Base-by-base conservation (phyloP, 2,888 invertebrate genomes). In the Chymomyza caudatula region DNA sequence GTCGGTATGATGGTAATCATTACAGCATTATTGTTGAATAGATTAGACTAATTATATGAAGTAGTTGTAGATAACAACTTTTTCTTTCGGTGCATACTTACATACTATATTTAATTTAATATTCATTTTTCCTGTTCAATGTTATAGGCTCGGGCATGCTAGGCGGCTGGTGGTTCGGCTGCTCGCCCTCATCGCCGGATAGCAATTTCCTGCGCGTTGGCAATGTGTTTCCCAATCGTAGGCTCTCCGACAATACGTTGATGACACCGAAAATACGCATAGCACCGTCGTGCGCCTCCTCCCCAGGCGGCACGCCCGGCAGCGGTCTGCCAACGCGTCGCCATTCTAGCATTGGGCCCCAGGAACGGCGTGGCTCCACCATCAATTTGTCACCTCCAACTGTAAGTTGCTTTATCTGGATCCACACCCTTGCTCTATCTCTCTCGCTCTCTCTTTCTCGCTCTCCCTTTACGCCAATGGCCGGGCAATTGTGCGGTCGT, bases 281-380 rank as follows among this genome's bases (percentile, higher is more conserved):
- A 68, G 96, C 96, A 0, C 96, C 96, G 8, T 97, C 96, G 15
- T 96, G 96, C 89, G 95, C 96, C 11, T 96, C 96, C 2, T 96
- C 96, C 0, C 95, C 95, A 0, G 94, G 94, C 3, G 74, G 93
- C 89, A 73, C 93, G 90, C 94, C 96, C 4, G 94, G 94, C 64
- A 86, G 84, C 67, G 96, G 96, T 0, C 91, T 97, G 67, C 97
- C 97, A 15, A 94, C 95, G 42, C 93, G 97, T 60, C 94, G 97
- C 22, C 97, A 97, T 90, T 97, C 97, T 63, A 96, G 96, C 90
- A 97, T 96, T 81, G 97, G 96, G 20, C 96, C 97, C 0, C 96
- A 97, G 88, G 96, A 97, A 89, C 93, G 96, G 71, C 94, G 96
- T 60, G 94, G 94, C 63, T 96, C 96, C 13, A 94, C 94, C 69